Evolutionary conservation across 2,797 vertebrate genomes (phyloP).

Genomic region (Scomberomorus guttatus): DNA sequence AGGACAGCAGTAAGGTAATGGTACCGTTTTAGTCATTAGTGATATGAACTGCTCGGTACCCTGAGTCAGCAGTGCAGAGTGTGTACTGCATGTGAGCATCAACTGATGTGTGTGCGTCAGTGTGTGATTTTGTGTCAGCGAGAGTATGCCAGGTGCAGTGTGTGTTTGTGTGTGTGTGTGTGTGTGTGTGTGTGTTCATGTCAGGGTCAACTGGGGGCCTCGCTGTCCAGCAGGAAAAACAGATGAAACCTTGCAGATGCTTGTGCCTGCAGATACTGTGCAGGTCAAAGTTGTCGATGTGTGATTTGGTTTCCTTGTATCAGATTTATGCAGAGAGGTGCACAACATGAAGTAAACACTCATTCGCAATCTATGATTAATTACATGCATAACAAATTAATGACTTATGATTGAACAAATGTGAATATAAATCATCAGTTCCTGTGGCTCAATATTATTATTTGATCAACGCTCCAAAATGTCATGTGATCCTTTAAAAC

Average conservation of each 20-base stretch:
- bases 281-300: constrained; percentile 45
- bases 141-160: constrained; percentile 21
- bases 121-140: constrained; percentile 19
- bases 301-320: constrained; percentile 23
- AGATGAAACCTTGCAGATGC: constrained; percentile 38
- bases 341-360: too few species aligned
- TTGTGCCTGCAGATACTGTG: constrained; percentile 43
- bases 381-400: not conserved
- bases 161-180: constrained; percentile 30
- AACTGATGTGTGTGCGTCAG: constrained; percentile 24
- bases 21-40: constrained; percentile 63
- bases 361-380: not conserved
- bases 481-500: not conserved
- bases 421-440: not conserved
- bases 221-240: constrained; percentile 24
- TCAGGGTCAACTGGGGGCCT: constrained; percentile 38
- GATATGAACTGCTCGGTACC: constrained; percentile 57
- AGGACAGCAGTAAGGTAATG: constrained; percentile 38
- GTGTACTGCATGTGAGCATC: constrained; percentile 20
- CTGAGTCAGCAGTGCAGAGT: constrained; percentile 50
- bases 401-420: not conserved
- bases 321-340: constrained; percentile 1
- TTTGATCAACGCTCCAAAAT: not conserved
- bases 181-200: constrained; percentile 6
- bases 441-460: not conserved